Evolutionary conservation across 2,888 invertebrate species (phyloP).

Genomic region (Drosophila hamatofila): DNA sequence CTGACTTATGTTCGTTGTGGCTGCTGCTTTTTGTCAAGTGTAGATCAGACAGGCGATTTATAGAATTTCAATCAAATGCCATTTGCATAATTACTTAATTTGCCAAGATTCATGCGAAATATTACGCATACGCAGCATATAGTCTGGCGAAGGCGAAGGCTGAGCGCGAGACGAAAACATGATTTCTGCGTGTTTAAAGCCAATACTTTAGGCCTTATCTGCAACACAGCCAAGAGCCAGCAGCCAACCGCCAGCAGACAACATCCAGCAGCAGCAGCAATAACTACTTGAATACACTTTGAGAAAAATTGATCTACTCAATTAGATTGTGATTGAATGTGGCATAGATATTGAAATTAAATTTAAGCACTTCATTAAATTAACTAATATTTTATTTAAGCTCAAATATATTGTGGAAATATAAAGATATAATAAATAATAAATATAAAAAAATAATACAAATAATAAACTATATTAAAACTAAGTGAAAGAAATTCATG

Average conservation of each 20-base stretch:
- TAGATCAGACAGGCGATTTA: conserved; percentile 69
- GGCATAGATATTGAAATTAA: background rate
- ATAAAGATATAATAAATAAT: background rate
- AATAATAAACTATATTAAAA: background rate
- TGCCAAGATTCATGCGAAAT: conserved; percentile 33
- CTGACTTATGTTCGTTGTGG: conserved; percentile 9
- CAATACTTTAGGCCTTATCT: conserved; percentile 37
- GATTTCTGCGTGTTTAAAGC: conserved; percentile 56
- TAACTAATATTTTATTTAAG: background rate
- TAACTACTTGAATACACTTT: conserved; percentile 8
- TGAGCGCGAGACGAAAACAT: conserved; percentile 42
- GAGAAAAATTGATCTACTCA: background rate
- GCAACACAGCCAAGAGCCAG: conserved; percentile 5
- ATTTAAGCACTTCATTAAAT: too few relatives aligned
- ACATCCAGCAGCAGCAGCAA: conserved; percentile 4
- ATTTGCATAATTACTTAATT: conserved; percentile 77
- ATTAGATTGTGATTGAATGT: background rate
- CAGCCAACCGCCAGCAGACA: conserved; percentile 7
- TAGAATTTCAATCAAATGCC: conserved; percentile 62
- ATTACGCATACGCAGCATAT: conserved; percentile 58
- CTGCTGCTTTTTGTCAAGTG: conserved; percentile 43
- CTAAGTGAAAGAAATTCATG: too few relatives aligned
- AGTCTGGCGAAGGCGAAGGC: conserved; percentile 25
- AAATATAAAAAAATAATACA: too few relatives aligned
- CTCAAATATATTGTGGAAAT: background rate